phyloP scores from a whole-genome alignment of 2,113 vertebrate species.

The Brachyhypopomus gauderio region DNA sequence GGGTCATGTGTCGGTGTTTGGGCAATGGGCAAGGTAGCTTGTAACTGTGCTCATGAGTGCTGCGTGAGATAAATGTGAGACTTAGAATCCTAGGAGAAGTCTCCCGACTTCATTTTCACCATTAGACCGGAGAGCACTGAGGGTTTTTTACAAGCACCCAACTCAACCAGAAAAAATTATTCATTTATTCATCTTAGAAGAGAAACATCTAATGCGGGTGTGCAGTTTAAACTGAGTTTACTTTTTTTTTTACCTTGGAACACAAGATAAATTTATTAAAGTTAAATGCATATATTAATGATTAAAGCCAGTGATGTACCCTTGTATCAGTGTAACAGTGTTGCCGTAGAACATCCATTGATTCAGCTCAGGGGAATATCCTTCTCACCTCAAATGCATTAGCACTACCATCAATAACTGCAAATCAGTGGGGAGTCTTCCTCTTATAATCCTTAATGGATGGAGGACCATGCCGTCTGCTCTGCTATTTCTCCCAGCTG shows the following conservation, averaged over 20 bases:
- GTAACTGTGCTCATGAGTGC: conserved; percentile 39
- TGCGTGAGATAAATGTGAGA: conserved; percentile 47
- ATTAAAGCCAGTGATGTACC: conserved; percentile 21
- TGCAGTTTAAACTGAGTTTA: too few relatives aligned
- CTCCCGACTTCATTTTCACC: conserved; percentile 14
- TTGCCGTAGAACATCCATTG: conserved; percentile 20
- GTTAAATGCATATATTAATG: conserved; percentile 36
- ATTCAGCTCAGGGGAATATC: conserved; percentile 29
- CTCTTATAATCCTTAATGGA: conserved; percentile 36
- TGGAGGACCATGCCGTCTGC: conserved; percentile 13
- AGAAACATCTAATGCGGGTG: conserved; percentile 19
- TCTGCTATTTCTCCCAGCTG: conserved; percentile 32
- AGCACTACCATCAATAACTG: conserved; percentile 40
- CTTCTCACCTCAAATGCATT: conserved; percentile 30
- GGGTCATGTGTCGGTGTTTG: conserved; percentile 37
- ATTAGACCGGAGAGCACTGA: not conserved
- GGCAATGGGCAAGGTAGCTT: conserved; percentile 26
- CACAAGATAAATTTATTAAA: not conserved
- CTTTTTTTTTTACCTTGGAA: too few relatives aligned
- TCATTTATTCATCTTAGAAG: not conserved
- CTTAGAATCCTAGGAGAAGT: conserved; percentile 8
- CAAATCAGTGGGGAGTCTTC: conserved; percentile 36
- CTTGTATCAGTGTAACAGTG: not conserved
- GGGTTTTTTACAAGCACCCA: conserved; percentile 6
- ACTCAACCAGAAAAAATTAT: not conserved